Base-by-base conservation (phyloP, 1,140 invertebrate species). In the Zelostemma sp. region DNA sequence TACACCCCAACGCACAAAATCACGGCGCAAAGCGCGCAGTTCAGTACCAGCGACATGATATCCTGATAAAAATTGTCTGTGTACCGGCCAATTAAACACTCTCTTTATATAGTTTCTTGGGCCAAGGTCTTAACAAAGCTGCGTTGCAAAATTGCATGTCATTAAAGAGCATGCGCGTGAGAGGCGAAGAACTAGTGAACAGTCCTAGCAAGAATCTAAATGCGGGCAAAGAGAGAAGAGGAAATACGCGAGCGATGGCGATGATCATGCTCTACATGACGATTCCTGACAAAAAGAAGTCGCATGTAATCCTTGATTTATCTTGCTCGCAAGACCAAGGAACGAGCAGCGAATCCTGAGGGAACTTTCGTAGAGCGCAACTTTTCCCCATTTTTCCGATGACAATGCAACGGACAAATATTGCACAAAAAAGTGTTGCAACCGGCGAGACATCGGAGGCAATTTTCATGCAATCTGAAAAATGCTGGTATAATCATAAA, bases 131-230 rank as follows among this genome's bases (percentile, higher is more conserved):
- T 56, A 51, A 63, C 69, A 73, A 74, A 74, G 74, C 73, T 73
- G 72, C 76, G 64, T 84, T 83, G 80, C 82, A 82, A 85, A 83
- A 84, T 84, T 80, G 79, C 82, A 84, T 84, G 77, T 84, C 79
- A 84, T 85, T 84, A 84, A 77, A 55, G 66, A 59, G 68, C 69
- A 63, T 63, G 62, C 58, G 64, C 63, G 53, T 65, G 69, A 72
- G 69, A 68, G 64, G 64, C 69, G 56, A 72, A 66, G 58, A 71
- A 67, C 48, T 72, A 51, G 60, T 56, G 64, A 72, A 72, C 60
- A 70, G 62, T 46, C 56, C 59, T 46, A 43, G 56, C 56, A 64
- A 63, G 50, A 70, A 65, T 53, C 54, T 66, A 65, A 71, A 71
- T 63, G 68, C 63, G 68, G 61, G 47, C 68, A 61, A 71, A 66